Evolutionary conservation across 2,797 vertebrate genomes (phyloP), one percentile per base, ranked within the genome.

Genomic region (Schizopygopsis malacanthus): DNA sequence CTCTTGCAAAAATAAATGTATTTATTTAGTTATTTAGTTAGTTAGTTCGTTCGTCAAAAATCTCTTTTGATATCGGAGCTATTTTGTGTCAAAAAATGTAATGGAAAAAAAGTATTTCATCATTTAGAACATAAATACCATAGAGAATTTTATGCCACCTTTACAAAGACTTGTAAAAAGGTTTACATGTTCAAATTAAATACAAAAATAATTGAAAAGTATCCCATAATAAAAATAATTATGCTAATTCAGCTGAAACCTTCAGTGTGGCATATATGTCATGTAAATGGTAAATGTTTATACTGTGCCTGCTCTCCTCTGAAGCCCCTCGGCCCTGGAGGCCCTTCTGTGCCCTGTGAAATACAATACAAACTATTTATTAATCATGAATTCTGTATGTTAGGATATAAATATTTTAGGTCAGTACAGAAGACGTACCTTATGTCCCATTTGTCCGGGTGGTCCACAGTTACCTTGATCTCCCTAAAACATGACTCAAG

Each of bases 381-480:
- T 20, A 47, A 54, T 83, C 1, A 67, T 61, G 6, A 1, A 83
- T 18, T 13, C 10, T 8, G 33, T 43, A 54, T 50, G 13, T 47
- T 43, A 45, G 7, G 33, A 12, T 47, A 52, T 4, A 25, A 10
- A 16, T 39, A 8, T 43, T 10, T 70, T 47, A n/a, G 16, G 28
- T 18, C 13, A 45, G 41, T 13, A 69, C 4, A 65, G 56, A 33
- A 72, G 84, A 85, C 95, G 88, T 96, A 97, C 97, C 87, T 75
- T 90, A 88, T 96, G 95, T 81, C 97, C 97, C 92, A 96, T 98
- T 87, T 91, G 88, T 86, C 97, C 97, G 12, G 96, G 95, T 82
- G 94, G 88, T 10, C 97, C 97, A 88, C 97, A 98, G 87, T 97
- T 94, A 92, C 97, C 97, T 90, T 91, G 92, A 84, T 95, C 95